Base-by-base conservation (phyloP, 2,797 vertebrate genomes). In the Notolabrus celidotus region DNA sequence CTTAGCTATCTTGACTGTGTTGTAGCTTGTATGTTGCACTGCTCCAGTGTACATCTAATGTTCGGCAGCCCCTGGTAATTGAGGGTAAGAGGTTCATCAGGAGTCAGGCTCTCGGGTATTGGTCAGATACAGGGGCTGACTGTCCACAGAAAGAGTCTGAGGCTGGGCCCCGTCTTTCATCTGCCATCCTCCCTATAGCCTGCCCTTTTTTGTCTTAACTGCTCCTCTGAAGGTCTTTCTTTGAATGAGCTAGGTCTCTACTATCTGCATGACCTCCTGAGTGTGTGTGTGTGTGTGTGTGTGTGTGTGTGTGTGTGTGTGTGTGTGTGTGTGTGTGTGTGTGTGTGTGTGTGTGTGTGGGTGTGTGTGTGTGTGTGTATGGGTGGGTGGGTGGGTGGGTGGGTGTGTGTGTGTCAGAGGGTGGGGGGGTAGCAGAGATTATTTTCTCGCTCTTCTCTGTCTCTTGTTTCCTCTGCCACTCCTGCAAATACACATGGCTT, bases 51-150 rank as follows among this genome's bases (percentile, higher is more conserved):
- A 38, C 76, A 76, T 72, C 74, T 25, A 42, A 61, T 5, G 22
- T 74, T 16, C 12, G 43, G 75, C 23, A 8, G 59, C 31, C 27
- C 47, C 67, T 72, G 54, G 45, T 89, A 88, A 89, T 87, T 82
- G 59, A 89, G 60, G 36, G 81, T 86, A 84, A 88, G 88, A 90
- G 84, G 69, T 86, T 92, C 91, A 90, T 91, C 83, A 74, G 77
- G 58, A 89, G 81, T 76, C 70, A 43, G 76, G 63, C 74, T 83
- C 79, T 89, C 64, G 57, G 79, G 68, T 57, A 67, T 68, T 10
- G 71, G 65, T 70, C 69, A 67, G n/a, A n/a, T n/a, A n/a, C n/a
- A n/a, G n/a, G n/a, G n/a, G n/a, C n/a, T n/a, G n/a, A n/a, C n/a
- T n/a, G 75, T 88, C 45, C 45, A 56, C 71, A 25, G 65, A 46